Conservation (phyloP, 2,888 invertebrate species). For the Busseola fusca region DNA sequence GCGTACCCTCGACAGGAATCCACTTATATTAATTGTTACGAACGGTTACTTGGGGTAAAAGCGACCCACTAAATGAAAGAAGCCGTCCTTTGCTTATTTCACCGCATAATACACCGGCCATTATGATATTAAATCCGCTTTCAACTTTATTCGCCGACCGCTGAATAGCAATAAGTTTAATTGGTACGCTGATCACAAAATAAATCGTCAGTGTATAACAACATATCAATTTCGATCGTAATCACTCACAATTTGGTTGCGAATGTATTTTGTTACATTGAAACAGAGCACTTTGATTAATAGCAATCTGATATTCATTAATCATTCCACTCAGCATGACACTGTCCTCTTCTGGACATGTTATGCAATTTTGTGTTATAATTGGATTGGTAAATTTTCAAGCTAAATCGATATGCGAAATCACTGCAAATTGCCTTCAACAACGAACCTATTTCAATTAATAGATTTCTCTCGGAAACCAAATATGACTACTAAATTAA, state of each 20-base stretch:
- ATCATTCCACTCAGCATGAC: constrained; percentile 23
- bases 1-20: constrained; percentile 57
- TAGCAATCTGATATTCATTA: constrained; percentile 43
- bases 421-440: background rate
- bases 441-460: background rate
- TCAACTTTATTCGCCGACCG: constrained; percentile 32
- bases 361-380: constrained; percentile 15
- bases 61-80: constrained; percentile 62
- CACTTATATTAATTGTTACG: constrained; percentile 70
- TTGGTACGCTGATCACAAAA: constrained; percentile 39
- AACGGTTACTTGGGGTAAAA: constrained; percentile 68
- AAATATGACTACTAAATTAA: background rate
- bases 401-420: background rate
- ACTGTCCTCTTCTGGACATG: constrained; percentile 14
- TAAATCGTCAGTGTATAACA: constrained; percentile 43
- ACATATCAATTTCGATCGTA: constrained; percentile 53
- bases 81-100: constrained; percentile 52
- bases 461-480: background rate
- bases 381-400: constrained; percentile 8
- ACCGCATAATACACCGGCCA: constrained; percentile 41
- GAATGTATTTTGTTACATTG: constrained; percentile 47
- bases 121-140: constrained; percentile 53
- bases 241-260: constrained; percentile 45
- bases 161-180: constrained; percentile 45
- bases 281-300: constrained; percentile 45